Percentiles rank a stretch among this genome's conserved stretches.
phyloP scores from a whole-genome alignment of 2,888 invertebrate genomes.

The Nomada lathburiana region DNA sequence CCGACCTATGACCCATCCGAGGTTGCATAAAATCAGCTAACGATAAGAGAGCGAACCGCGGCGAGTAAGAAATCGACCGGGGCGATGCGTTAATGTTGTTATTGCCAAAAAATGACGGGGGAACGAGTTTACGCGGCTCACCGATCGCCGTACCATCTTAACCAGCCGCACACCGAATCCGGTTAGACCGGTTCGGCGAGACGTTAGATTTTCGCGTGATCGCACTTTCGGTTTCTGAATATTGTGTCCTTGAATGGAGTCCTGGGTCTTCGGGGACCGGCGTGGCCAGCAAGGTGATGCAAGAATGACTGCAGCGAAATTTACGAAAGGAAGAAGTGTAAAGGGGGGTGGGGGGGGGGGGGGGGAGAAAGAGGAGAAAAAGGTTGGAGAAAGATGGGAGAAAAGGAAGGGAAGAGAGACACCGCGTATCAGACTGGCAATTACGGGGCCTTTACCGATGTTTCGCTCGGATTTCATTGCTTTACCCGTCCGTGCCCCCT shows the following conservation, averaged over 20 bases:
- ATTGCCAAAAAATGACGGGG: slow-evolving; percentile 79
- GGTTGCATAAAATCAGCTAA: slow-evolving; percentile 27
- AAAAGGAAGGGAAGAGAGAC: background rate
- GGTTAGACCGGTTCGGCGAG: slow-evolving; percentile 84
- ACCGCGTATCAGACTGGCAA: slow-evolving; percentile 25
- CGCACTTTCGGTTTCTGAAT: slow-evolving; percentile 85
- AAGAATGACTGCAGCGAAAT: slow-evolving; percentile 71
- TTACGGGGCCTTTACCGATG: slow-evolving; percentile 30
- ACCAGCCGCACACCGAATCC: slow-evolving; percentile 80
- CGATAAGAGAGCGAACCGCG: slow-evolving; percentile 10
- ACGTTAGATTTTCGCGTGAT: slow-evolving; percentile 85
- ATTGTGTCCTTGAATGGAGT: slow-evolving; percentile 81
- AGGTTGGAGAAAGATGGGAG: no score
- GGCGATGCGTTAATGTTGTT: slow-evolving; percentile 69
- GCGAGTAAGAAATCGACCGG: slow-evolving; percentile 18
- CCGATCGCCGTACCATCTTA: slow-evolving; percentile 77
- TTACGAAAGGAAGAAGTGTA: slow-evolving; percentile 26
- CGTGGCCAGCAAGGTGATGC: slow-evolving; percentile 61
- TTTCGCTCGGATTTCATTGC: slow-evolving; percentile 42
- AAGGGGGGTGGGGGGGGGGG: background rate
- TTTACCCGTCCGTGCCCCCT: background rate
- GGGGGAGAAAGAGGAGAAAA: background rate
- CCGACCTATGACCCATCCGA: slow-evolving; percentile 47
- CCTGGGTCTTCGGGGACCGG: slow-evolving; percentile 67
- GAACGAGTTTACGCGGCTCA: slow-evolving; percentile 79